Base-by-base conservation (phyloP, 2,888 invertebrate species). In the Eupithecia centaureata region DNA sequence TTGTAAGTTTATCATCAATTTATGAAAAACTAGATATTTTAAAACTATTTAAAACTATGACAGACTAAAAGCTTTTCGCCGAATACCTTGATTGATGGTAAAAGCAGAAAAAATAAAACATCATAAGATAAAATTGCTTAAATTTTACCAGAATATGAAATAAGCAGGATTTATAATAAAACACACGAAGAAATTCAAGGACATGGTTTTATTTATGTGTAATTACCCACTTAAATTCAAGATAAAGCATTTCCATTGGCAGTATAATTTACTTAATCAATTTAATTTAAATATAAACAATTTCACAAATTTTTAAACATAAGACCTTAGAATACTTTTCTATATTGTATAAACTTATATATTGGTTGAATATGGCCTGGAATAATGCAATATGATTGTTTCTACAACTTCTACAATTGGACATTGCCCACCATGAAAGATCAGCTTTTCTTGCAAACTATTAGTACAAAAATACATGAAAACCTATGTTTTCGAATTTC, bases 181-280 rank as follows among this genome's bases (percentile, higher is more conserved):
- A 47, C 22, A 47, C 22, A 22, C 2, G 3, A 42, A 10, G 3
- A 22, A 22, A 22, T 47, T 47, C 4, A 12, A 12, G 3, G 22
- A 47, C 18, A 47, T 42, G 22, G 47, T 47, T 47, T 47, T 47
- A 47, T 47, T 47, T 42, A 18, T 47, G 8, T 47, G 12, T 47
- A 47, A 8, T 7, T n/a, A 38, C 38, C n/a, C 42, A 18, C n/a
- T 42, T 18, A 4, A 42, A 42, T 18, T 42, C 38, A 47, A 47
- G 12, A 12, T 22, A 22, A 47, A 22, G 22, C 22, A 22, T 47
- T 47, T n/a, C n/a, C n/a, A n/a, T n/a, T 12, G 47, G 47, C 22
- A 18, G 8, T 47, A 47, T 4, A 47, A 7, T 22, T 22, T 22
- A 22, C 22, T 22, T 22, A 33, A n/a, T n/a, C n/a, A n/a, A n/a